Evolutionary conservation across 2,888 invertebrate species (phyloP).

Genomic region (Apocheima hispidaria): DNA sequence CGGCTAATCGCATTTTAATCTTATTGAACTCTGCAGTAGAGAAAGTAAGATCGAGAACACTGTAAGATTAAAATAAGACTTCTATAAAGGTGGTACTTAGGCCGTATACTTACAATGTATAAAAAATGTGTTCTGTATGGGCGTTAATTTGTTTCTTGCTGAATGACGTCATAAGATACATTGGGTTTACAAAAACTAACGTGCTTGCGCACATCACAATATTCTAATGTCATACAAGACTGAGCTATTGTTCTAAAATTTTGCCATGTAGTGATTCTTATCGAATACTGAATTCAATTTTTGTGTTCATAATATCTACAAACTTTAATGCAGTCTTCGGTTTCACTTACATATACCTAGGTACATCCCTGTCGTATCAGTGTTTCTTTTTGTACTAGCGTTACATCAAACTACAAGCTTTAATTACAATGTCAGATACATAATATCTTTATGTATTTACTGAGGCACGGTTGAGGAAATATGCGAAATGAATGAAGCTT

Average conservation of each 20-base stretch:
- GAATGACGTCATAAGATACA: background rate
- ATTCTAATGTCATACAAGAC: background rate
- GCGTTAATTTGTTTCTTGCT: too few relatives aligned
- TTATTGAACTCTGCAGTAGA: too few relatives aligned
- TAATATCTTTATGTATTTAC: constrained; percentile 34
- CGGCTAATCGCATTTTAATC: too few relatives aligned
- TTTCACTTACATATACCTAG: constrained; percentile 79
- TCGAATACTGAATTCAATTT: constrained; percentile 36
- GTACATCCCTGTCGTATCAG: constrained; percentile 82
- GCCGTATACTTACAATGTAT: too few relatives aligned
- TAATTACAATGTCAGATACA: constrained; percentile 47
- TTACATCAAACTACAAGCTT: constrained; percentile 72
- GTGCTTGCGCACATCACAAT: background rate
- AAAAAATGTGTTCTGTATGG: too few relatives aligned
- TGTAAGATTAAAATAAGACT: too few relatives aligned
- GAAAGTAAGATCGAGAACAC: too few relatives aligned
- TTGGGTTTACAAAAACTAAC: too few relatives aligned
- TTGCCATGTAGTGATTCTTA: constrained; percentile 24
- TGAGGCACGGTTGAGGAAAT: constrained; percentile 65
- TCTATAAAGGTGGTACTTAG: too few relatives aligned
- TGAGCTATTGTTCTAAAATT: background rate
- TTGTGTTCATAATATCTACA: constrained; percentile 77
- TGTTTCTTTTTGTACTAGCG: constrained; percentile 81
- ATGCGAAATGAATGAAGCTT: constrained; percentile 37
- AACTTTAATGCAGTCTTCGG: constrained; percentile 83